These are phyloP conservation scores for Stramonita haemastoma DNA, from an alignment of 2,888 invertebrate species.

Conservation along the genomic window DNA sequence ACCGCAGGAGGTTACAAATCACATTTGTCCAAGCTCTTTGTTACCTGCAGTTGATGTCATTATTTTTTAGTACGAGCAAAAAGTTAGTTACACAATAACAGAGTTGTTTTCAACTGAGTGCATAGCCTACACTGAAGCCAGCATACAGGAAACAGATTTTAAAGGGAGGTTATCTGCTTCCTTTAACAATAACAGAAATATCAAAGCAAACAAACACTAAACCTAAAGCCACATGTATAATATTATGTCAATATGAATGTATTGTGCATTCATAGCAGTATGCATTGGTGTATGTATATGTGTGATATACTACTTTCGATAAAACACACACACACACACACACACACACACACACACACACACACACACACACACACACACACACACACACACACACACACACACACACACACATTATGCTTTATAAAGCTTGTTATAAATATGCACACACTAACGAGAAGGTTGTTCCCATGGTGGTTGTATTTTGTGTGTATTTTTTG, in stretches of 20 bases:
- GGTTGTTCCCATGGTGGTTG: too few relatives aligned
- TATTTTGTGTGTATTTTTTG: too few relatives aligned
- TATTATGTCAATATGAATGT: neutral
- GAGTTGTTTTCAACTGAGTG: neutral
- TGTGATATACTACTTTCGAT: neutral
- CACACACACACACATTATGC: neutral
- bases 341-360: constrained; percentile 1
- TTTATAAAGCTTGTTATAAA: too few relatives aligned
- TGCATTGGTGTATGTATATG: neutral
- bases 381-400: neutral
- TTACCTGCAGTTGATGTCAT: too few relatives aligned
- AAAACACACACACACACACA: neutral
- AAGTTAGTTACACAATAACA: neutral
- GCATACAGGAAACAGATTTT: too few relatives aligned
- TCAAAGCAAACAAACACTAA: neutral
- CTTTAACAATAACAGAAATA: neutral
- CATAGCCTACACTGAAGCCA: too few relatives aligned
- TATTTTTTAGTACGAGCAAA: neutral
- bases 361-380: neutral
- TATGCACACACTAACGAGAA: too few relatives aligned
- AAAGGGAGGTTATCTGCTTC: neutral
- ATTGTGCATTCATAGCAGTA: neutral
- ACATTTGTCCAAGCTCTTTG: neutral
- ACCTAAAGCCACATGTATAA: neutral
- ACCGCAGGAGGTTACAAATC: neutral